Conservation (phyloP, 2,797 vertebrate genomes). For the Rhinogobio ventralis region DNA sequence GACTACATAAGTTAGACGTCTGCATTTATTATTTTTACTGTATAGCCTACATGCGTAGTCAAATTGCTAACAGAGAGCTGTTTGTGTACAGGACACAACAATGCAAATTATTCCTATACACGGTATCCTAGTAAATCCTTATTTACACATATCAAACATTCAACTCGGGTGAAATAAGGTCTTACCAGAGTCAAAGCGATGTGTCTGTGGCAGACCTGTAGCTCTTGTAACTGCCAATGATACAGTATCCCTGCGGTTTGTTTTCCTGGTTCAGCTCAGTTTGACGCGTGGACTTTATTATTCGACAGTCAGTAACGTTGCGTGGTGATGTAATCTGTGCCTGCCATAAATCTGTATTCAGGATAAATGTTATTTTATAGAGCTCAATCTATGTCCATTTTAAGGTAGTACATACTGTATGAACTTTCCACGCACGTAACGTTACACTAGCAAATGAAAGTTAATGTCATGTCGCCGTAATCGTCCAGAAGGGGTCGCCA, state of each 20-base stretch:
- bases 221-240: background rate
- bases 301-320: too few species aligned
- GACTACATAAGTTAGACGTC: background rate
- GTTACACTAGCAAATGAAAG: background rate
- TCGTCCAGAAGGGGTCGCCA: constrained; percentile 14
- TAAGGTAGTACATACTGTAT: too few species aligned
- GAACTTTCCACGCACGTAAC: constrained; percentile 3
- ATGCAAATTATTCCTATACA: background rate
- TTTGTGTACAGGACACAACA: too few species aligned
- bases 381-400: too few species aligned
- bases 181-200: constrained; percentile 8
- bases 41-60: background rate
- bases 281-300: background rate
- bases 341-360: background rate
- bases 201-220: background rate
- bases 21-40: too few species aligned
- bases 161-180: background rate
- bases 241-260: background rate
- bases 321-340: background rate
- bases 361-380: background rate
- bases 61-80: background rate
- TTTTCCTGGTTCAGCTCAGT: background rate
- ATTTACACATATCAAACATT: background rate
- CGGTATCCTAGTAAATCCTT: background rate
- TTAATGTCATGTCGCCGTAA: background rate